Base-by-base conservation (phyloP, 1,140 invertebrate genomes). In the Euborellia annulipes region DNA sequence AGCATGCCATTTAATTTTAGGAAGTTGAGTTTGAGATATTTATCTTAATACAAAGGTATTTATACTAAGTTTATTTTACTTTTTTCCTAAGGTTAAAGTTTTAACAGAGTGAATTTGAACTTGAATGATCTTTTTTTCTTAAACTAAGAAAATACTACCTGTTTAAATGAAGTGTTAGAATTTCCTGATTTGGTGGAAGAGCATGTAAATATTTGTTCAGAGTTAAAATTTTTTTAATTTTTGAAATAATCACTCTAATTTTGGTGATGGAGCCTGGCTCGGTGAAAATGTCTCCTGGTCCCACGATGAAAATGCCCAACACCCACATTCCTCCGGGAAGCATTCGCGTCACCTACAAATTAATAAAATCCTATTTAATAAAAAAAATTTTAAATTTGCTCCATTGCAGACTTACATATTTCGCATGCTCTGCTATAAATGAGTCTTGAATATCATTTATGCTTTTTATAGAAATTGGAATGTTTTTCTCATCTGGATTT, bases 271-370 rank as follows among this genome's bases (percentile, higher is more conserved):
- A 59, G 45, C 27, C 48, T 22, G 54, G 56, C 44, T 71, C 64
- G 36, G 63, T 69, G 55, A 82, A 72, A 50, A 73, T 65, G 55
- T 82, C 74, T 50, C 73, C 70, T 53, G 76, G 71, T 17, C 71
- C 71, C 27, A 75, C 64, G 16, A 75, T 58, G 56, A 68, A 72
- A 17, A 69, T 50, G 54, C 76, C 81, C 52, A 85, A 66, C 38
- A 87, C 76, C 63, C 74, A 73, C 65, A 85, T 74, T 18, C 84
- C 83, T 36, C 85, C 84, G 32, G 83, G 82, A 40, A 89, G 62
- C 83, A 87, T 87, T 62, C 79, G 71, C 2, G 76, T 79, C 1
- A 85, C 73, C 74, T 77, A 48, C 8, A 50, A 58, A 42, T n/a
- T 37, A n/a, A 37, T 37, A 37, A 14, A 14, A 37, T 37, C 36